Evolutionary conservation across 2,113 vertebrate species (phyloP), one percentile per base, ranked within the genome.

Genomic region (Ochotona princeps): DNA sequence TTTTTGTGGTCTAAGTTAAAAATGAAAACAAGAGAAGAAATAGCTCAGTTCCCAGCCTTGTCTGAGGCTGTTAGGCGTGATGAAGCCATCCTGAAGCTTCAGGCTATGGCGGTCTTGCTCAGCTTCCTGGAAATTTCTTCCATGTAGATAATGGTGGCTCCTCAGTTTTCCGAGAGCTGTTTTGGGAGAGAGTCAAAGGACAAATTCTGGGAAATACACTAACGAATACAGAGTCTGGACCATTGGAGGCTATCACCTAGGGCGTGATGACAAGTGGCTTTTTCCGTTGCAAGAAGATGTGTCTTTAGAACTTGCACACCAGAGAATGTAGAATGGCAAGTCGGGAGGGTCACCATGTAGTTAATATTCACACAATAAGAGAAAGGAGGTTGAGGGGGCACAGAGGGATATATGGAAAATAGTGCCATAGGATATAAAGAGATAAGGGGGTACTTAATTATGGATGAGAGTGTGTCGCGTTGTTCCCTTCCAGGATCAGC

Each of bases 321-420:
- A 51, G 11, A 81, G 28, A 60, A 18, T 15, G 30, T 69, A 11
- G 47, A 49, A 30, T 8, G 60, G 21, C n/a, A 17, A 49, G 5
- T 74, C 21, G 25, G 32, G 76, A 44, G 26, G 47, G 44, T 44
- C 11, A 47, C 25, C 38, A 73, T 17, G n/a, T 12, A 9, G 4
- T 26, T 70, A 49, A 49, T 30, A n/a, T 84, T 70, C 61, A 23
- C 57, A 63, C 0, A 1, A 61, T 8, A 73, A n/a, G 70, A 67
- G 44, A 28, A 67, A 85, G 47, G 23, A 28, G 5, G 30, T 8
- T 4, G 14, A 23, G 11, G 23, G 23, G 26, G 7, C 1, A 0
- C 0, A 51, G 8, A 35, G 28, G 4, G 3, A 28, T 17, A 4
- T 2, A 23, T 1, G 12, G 44, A 0, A 26, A n/a, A 7, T 0